phyloP scores from a whole-genome alignment of 2,113 vertebrate species.

The Poicephalus gulielmi region DNA sequence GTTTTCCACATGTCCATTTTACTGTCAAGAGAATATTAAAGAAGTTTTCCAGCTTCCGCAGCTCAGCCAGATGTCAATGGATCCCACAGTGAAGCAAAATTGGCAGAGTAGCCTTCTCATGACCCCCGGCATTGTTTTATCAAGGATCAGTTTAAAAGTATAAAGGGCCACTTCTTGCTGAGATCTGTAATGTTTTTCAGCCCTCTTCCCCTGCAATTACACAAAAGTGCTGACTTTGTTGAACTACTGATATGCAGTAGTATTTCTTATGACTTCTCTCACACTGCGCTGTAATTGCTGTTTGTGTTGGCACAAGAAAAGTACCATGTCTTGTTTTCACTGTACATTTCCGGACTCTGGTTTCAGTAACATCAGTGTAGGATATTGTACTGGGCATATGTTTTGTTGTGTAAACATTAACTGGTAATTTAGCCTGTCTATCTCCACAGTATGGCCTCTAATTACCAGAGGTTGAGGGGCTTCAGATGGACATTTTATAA shows the following conservation, averaged over 20 bases:
- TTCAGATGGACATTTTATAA: conserved; percentile 69
- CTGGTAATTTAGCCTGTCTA: conserved; percentile 80
- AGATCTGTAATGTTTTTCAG: conserved; percentile 74
- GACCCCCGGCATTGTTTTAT: conserved; percentile 79
- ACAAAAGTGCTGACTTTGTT: conserved; percentile 85
- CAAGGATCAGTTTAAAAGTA: conserved; percentile 77
- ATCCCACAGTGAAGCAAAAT: conserved; percentile 85
- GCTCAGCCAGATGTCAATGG: conserved; percentile 89
- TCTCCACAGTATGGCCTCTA: conserved; percentile 73
- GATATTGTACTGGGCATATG: conserved; percentile 84
- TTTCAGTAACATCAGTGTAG: conserved; percentile 83
- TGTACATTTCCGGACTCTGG: conserved; percentile 83
- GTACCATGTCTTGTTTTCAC: conserved; percentile 82
- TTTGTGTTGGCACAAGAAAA: conserved; percentile 86
- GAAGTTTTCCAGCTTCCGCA: conserved; percentile 90
- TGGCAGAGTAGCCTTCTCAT: conserved; percentile 83
- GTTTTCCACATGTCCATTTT: conserved; percentile 92
- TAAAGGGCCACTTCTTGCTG: conserved; percentile 73
- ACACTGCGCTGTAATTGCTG: conserved; percentile 86
- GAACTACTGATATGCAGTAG: conserved; percentile 79
- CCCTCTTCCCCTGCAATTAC: conserved; percentile 78
- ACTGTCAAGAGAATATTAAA: conserved; percentile 93
- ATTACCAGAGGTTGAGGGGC: conserved; percentile 63
- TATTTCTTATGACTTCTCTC: conserved; percentile 85
- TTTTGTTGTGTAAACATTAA: conserved; percentile 87